phyloP scores from a whole-genome alignment of 2,888 invertebrate species.

The Nomada ruficornis region DNA sequence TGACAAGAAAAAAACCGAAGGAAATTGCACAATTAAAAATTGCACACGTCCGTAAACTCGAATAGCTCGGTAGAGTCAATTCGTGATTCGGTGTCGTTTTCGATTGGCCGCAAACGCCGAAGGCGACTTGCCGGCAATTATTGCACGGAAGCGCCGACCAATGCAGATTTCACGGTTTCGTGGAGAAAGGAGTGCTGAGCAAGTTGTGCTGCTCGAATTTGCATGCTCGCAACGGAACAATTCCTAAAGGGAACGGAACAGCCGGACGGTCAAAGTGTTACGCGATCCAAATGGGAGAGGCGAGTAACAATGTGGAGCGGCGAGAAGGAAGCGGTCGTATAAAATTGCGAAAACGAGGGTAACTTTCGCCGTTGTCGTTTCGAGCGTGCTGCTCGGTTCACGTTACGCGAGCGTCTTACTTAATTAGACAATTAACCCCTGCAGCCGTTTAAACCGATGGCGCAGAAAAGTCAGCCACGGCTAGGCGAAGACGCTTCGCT shows the following conservation, averaged over 20 bases:
- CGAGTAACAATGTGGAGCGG: conserved; percentile 21
- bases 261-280: conserved; percentile 19
- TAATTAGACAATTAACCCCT: conserved; percentile 77
- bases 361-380: conserved; percentile 60
- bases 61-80: conserved; percentile 16
- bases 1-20: not conserved
- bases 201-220: not conserved
- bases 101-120: not conserved
- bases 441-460: conserved; percentile 69
- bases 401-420: conserved; percentile 59
- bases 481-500: conserved; percentile 15
- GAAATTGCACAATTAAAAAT: not conserved
- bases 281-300: conserved; percentile 14
- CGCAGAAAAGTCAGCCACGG: conserved; percentile 47
- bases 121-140: conserved; percentile 4
- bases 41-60: not conserved
- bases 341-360: conserved; percentile 62
- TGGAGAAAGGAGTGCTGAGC: not conserved
- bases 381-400: conserved; percentile 41
- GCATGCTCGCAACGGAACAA: conserved; percentile 10
- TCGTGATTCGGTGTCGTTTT: conserved; percentile 31
- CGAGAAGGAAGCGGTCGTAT: conserved; percentile 18
- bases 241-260: conserved; percentile 24
- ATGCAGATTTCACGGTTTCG: conserved; percentile 18
- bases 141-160: conserved; percentile 18